These are phyloP conservation scores for Sarcophaga bullata DNA, from an alignment of 1,140 invertebrate genomes.

Conservation along the genomic window DNA sequence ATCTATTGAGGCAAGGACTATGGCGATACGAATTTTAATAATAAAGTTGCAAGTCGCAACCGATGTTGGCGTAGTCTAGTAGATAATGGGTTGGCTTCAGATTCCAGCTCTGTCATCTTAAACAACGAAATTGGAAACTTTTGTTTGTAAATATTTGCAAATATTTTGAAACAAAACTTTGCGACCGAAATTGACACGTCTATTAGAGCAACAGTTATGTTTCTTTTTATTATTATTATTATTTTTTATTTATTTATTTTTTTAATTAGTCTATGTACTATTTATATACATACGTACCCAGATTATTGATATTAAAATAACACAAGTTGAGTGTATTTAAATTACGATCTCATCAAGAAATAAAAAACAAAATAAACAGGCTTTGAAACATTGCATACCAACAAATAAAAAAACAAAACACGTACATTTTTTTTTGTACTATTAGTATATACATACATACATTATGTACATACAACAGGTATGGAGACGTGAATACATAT, in stretches of 20 bases:
- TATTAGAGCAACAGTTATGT: too few relatives aligned
- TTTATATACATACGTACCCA: not conserved
- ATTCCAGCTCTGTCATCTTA: too few relatives aligned
- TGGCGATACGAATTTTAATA: too few relatives aligned
- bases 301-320: conserved; percentile 5
- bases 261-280: conserved; percentile 16
- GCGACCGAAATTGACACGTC: not conserved
- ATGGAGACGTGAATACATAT: too few relatives aligned
- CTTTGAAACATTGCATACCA: not conserved
- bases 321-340: not conserved
- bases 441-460: not conserved
- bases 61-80: too few relatives aligned
- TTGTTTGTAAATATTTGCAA: too few relatives aligned
- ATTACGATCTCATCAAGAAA: not conserved
- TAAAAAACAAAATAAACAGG: not conserved
- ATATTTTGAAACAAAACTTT: not conserved
- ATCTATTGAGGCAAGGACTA: too few relatives aligned
- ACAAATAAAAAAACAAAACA: not conserved
- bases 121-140: too few relatives aligned
- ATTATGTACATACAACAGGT: too few relatives aligned
- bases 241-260: not conserved
- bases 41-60: too few relatives aligned
- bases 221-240: too few relatives aligned
- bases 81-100: too few relatives aligned
- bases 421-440: not conserved